phyloP scores from a whole-genome alignment of 2,797 vertebrate species.

The Oceanodroma leucorhoa region DNA sequence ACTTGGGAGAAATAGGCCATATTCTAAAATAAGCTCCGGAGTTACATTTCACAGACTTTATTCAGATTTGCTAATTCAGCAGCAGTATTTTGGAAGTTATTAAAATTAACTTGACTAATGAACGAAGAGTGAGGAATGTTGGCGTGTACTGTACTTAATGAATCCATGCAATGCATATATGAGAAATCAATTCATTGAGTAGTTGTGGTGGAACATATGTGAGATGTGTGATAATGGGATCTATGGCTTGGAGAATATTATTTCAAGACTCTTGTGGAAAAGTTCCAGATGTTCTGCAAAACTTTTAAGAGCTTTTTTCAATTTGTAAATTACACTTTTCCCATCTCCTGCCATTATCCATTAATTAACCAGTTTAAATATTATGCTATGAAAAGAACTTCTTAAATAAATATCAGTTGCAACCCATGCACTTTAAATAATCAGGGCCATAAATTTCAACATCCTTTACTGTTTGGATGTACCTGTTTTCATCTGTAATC shows the following conservation, averaged over 20 bases:
- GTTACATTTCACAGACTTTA: neutral
- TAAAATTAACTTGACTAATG: neutral
- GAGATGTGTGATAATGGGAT: neutral
- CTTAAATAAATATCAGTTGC: neutral
- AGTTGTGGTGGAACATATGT: neutral
- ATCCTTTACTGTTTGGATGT: neutral
- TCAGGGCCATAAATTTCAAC: neutral
- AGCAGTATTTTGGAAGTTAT: neutral
- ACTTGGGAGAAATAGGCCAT: neutral
- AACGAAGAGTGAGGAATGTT: neutral
- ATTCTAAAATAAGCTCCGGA: neutral
- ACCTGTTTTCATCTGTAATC: neutral
- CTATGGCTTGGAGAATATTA: neutral
- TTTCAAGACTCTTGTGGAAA: slow-evolving; percentile 24
- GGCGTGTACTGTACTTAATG: neutral
- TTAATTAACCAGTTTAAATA: slow-evolving; percentile 53
- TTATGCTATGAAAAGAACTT: neutral
- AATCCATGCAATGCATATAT: neutral
- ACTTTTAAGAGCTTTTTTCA: slow-evolving; percentile 43
- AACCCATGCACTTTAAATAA: neutral
- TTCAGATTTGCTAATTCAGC: neutral
- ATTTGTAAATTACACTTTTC: slow-evolving; percentile 34
- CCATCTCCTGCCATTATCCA: slow-evolving; percentile 26
- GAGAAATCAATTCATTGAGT: neutral
- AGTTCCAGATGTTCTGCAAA: slow-evolving; percentile 52